Evolutionary conservation across 1,140 invertebrate genomes (phyloP), one percentile per base, ranked within the genome.

Genomic region (Macrostomum lignano): DNA sequence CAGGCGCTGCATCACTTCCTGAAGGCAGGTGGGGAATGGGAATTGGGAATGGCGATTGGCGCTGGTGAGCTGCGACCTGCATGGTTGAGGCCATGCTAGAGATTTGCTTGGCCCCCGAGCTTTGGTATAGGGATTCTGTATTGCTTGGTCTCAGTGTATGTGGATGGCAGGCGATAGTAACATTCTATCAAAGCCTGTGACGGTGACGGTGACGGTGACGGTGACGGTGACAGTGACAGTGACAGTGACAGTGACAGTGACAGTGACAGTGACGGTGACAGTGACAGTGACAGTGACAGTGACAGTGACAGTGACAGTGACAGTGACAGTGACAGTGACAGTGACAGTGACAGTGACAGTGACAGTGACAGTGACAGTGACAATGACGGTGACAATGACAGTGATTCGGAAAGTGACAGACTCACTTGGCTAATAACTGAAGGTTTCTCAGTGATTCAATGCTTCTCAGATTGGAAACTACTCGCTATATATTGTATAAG

Each of bases 1-100:
- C 11, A 66, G 44, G 3, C 62, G 46, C 25, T 61, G 46, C 59
- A 66, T 66, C 17, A 66, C 61, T 25, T 64, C 61, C 46, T 62
- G 44, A 38, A 46, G 49, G 21, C 46, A 47, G 4, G 49, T n/a
- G n/a, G 21, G 4, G 44, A 45, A 13, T 49, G 42, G n/a, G 20
- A 10, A 3, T 24, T 28, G 31, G 34, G 34, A 20, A 34, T 10
- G n/a, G n/a, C n/a, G n/a, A n/a, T n/a, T n/a, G n/a, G n/a, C n/a
- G n/a, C n/a, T n/a, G n/a, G n/a, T n/a, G n/a, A n/a, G n/a, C n/a
- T n/a, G n/a, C n/a, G n/a, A n/a, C n/a, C n/a, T n/a, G n/a, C n/a
- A n/a, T n/a, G n/a, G n/a, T n/a, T n/a, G n/a, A n/a, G n/a, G n/a
- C n/a, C n/a, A n/a, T n/a, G n/a, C n/a, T n/a, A n/a, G n/a, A n/a